Conservation (phyloP, 2,113 vertebrate species). For the Nothoprocta pentlandii region DNA sequence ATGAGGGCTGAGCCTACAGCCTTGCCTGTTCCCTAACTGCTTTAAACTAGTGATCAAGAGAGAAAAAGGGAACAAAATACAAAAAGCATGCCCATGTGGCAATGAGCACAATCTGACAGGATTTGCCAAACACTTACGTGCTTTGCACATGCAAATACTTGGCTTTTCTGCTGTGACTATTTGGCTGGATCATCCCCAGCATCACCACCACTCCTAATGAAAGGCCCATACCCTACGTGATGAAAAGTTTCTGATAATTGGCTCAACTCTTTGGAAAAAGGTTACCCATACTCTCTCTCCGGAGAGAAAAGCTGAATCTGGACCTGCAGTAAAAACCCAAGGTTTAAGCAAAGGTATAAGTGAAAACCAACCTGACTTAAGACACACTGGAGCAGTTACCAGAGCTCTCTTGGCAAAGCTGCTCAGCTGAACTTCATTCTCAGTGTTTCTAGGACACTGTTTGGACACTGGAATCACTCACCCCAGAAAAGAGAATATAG, state of each 20-base stretch:
- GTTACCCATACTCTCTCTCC: neutral
- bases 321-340: neutral
- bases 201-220: neutral
- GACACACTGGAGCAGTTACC: neutral
- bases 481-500: neutral
- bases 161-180: neutral
- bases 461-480: neutral
- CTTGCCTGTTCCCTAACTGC: neutral
- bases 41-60: neutral
- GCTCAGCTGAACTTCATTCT: neutral
- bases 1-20: rapidly evolving
- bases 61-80: neutral
- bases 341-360: neutral
- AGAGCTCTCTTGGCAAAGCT: neutral
- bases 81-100: neutral
- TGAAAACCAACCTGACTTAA: neutral
- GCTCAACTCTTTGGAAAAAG: neutral
- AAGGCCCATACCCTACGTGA: neutral
- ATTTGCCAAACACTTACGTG: neutral
- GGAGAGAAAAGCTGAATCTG: neutral
- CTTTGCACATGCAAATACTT: neutral
- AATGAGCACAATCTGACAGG: neutral
- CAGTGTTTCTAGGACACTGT: neutral
- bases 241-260: neutral
- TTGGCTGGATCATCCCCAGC: neutral